Evolutionary conservation across 1,140 invertebrate species (phyloP).

Genomic region (Gryon sp.): DNA sequence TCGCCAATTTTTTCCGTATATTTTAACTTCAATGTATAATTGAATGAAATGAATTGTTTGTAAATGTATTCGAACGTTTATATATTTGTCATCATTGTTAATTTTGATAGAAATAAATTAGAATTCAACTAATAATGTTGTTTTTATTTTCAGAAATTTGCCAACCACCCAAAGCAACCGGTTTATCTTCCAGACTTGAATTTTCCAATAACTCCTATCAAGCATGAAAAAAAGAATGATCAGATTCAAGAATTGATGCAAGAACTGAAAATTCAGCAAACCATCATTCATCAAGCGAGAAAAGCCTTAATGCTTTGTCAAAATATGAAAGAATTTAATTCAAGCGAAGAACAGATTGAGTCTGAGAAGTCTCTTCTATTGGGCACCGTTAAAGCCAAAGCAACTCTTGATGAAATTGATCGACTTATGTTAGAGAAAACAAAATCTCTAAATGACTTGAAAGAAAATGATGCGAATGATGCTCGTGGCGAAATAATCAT

Average conservation of each 20-base stretch:
- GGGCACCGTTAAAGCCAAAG: conserved; percentile 69
- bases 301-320: conserved; percentile 76
- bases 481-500: conserved; percentile 43
- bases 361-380: conserved; percentile 76
- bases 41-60: too few relatives aligned
- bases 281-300: conserved; percentile 73
- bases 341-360: conserved; percentile 73
- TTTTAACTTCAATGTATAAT: too few relatives aligned
- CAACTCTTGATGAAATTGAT: conserved; percentile 66
- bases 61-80: too few relatives aligned
- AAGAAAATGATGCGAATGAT: not conserved
- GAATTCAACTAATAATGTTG: not conserved
- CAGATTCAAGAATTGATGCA: conserved; percentile 65
- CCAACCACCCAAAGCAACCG: conserved; percentile 2
- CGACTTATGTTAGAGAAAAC: conserved; percentile 25
- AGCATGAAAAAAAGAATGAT: conserved; percentile 11
- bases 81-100: too few relatives aligned
- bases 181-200: conserved; percentile 29
- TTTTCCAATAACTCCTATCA: conserved; percentile 11
- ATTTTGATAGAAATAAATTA: too few relatives aligned
- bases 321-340: conserved; percentile 70
- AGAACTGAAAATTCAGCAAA: conserved; percentile 72
- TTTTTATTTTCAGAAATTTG: conserved; percentile 60
- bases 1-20: too few relatives aligned
- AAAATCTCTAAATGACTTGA: not conserved